Conservation (phyloP, 2,888 invertebrate genomes). For the Drymonia ruficornis region DNA sequence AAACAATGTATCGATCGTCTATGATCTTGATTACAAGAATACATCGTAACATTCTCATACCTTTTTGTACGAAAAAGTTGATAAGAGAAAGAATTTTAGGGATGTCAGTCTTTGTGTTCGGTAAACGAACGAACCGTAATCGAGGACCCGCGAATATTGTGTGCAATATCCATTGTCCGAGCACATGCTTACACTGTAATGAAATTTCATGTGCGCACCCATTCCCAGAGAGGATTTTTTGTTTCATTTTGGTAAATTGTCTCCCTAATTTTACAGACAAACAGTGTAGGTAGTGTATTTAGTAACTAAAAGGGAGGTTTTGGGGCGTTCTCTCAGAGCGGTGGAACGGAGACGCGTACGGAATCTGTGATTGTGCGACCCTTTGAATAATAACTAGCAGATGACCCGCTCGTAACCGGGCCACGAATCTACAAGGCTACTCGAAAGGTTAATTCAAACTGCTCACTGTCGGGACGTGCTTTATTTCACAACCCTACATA, state of each 20-base stretch:
- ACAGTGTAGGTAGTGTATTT: conserved; percentile 53
- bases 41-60: conserved; percentile 33
- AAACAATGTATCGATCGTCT: conserved; percentile 24
- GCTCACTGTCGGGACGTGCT: conserved; percentile 55
- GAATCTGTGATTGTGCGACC: conserved; percentile 77
- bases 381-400: conserved; percentile 82
- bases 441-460: conserved; percentile 70
- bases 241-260: conserved; percentile 32
- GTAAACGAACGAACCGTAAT: conserved; percentile 44
- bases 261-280: conserved; percentile 34
- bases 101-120: conserved; percentile 39
- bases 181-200: conserved; percentile 36
- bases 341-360: conserved; percentile 66
- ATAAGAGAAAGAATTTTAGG: conserved; percentile 37
- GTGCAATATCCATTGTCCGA: conserved; percentile 40
- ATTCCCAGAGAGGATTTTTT: conserved; percentile 23
- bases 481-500: conserved; percentile 48
- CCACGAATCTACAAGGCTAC: conserved; percentile 65
- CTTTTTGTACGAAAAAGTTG: conserved; percentile 21
- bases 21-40: conserved; percentile 29
- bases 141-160: conserved; percentile 35
- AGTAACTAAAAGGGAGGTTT: conserved; percentile 59
- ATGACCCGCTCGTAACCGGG: conserved; percentile 73
- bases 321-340: conserved; percentile 47
- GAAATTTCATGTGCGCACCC: conserved; percentile 34